phyloP scores from a whole-genome alignment of 2,797 vertebrate genomes.

The Gambusia yucatana region DNA sequence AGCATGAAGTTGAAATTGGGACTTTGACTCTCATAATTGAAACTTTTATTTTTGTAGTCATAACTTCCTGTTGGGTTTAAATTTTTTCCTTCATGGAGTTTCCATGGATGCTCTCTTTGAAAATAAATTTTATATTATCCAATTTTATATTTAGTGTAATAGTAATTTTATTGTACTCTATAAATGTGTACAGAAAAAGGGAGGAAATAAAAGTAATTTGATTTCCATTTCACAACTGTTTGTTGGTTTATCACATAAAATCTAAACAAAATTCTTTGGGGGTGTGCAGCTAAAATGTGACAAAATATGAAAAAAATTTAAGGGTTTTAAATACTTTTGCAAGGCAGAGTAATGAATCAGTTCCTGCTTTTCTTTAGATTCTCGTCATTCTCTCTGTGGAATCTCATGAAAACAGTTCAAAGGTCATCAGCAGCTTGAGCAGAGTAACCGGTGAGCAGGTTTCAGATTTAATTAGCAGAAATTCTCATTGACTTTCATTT shows the following conservation, averaged over 20 bases:
- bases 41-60: too few relatives aligned
- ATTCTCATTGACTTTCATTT: background rate
- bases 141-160: background rate
- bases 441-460: slow-evolving; percentile 81
- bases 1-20: too few relatives aligned
- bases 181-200: background rate
- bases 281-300: background rate
- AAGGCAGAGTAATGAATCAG: background rate
- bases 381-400: slow-evolving; percentile 86
- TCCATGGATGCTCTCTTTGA: too few relatives aligned
- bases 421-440: slow-evolving; percentile 77
- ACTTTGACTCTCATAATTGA: too few relatives aligned
- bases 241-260: background rate
- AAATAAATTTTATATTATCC: too few relatives aligned
- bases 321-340: background rate
- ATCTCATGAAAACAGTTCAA: slow-evolving; percentile 73
- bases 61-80: too few relatives aligned
- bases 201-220: background rate
- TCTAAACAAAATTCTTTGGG: background rate
- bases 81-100: too few relatives aligned
- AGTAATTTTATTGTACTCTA: background rate
- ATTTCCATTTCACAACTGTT: too few relatives aligned
- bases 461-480: background rate
- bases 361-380: slow-evolving; percentile 74
- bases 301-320: background rate